Conservation (phyloP, 2,113 vertebrate genomes). For the Aldabrachelys gigantea region DNA sequence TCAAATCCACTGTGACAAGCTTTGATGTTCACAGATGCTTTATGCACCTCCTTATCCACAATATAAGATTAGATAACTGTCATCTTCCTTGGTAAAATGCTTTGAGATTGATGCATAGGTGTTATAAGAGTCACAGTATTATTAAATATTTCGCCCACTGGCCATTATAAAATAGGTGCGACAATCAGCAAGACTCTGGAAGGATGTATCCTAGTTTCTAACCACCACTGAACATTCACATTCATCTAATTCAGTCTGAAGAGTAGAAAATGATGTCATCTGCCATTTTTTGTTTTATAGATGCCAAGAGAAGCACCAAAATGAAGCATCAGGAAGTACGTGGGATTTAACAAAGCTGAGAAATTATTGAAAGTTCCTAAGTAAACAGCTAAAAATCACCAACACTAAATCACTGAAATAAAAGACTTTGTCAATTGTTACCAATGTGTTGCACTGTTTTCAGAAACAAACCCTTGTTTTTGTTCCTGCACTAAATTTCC, state of each 20-base stretch:
- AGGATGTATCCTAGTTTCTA: not conserved
- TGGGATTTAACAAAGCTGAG: not conserved
- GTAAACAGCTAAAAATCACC: constrained; percentile 57
- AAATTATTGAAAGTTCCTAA: constrained; percentile 19
- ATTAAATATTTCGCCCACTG: not conserved
- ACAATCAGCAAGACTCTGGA: not conserved
- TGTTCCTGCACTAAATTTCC: not conserved
- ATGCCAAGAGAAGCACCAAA: constrained; percentile 16
- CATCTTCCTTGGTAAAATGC: not conserved
- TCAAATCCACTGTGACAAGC: not conserved
- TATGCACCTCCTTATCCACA: not conserved
- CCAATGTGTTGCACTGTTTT: not conserved
- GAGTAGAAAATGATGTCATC: not conserved
- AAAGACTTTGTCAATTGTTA: constrained; percentile 71
- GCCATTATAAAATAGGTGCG: not conserved
- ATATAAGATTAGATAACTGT: not conserved
- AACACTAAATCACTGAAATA: constrained; percentile 22
- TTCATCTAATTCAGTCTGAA: not conserved
- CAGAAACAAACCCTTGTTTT: constrained; percentile 51
- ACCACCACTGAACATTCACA: not conserved
- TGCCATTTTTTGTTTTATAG: not conserved
- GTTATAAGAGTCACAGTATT: not conserved
- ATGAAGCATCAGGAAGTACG: constrained; percentile 9
- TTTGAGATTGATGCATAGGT: not conserved
- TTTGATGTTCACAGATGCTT: not conserved